phyloP scores from a whole-genome alignment of 2,888 invertebrate genomes.

The Selenia dentaria region DNA sequence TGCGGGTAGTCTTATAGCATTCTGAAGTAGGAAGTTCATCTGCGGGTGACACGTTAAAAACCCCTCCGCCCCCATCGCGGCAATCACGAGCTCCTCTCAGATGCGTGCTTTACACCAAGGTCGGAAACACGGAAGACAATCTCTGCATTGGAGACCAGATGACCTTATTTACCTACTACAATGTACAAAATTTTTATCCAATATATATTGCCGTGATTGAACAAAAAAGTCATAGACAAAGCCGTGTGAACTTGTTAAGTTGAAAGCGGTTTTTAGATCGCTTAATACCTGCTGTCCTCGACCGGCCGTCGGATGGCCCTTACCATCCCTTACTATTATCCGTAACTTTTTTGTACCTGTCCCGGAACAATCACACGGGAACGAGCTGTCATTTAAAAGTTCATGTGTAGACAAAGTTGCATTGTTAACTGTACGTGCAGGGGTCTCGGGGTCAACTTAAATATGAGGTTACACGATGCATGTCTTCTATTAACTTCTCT shows the following conservation, averaged over 20 bases:
- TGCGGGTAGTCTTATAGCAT: conserved; percentile 44
- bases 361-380: conserved; percentile 73
- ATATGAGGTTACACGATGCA: conserved; percentile 27
- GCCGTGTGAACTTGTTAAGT: conserved; percentile 62
- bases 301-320: conserved; percentile 48
- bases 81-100: conserved; percentile 33
- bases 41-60: conserved; percentile 44
- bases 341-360: conserved; percentile 64
- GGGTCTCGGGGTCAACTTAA: conserved; percentile 33
- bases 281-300: conserved; percentile 66
- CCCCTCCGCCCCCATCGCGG: conserved; percentile 30
- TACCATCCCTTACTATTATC: conserved; percentile 57
- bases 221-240: conserved; percentile 40
- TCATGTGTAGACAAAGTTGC: conserved; percentile 25
- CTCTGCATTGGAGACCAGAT: conserved; percentile 66
- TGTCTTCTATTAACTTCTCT: conserved; percentile 19
- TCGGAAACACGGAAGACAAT: conserved; percentile 78
- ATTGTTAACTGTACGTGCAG: conserved; percentile 28
- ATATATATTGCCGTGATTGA: conserved; percentile 38
- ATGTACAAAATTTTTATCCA: conserved; percentile 50
- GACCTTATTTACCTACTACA: conserved; percentile 56
- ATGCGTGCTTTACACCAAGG: conserved; percentile 59
- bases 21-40: conserved; percentile 55
- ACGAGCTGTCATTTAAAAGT: conserved; percentile 44
- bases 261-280: conserved; percentile 56